Evolutionary conservation across 2,797 vertebrate species (phyloP).

Genomic region (Decapterus maruadsi): DNA sequence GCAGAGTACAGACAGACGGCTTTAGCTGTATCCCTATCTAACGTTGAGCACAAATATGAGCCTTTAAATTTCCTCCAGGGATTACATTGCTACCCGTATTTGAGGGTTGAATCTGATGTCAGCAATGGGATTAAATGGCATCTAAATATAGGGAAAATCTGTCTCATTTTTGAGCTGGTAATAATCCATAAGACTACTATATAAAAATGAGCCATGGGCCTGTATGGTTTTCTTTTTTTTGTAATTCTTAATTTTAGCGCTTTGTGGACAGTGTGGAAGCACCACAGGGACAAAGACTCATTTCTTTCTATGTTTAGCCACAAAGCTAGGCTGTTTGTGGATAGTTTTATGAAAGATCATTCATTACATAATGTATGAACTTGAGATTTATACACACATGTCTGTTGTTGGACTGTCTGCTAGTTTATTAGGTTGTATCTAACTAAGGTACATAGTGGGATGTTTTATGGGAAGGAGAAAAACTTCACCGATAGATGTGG

Average conservation of each 20-base stretch:
- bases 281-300: background rate
- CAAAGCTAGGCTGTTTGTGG: background rate
- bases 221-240: background rate
- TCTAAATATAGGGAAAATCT: constrained; percentile 10
- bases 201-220: background rate
- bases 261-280: background rate
- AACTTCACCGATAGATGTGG: background rate
- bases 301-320: background rate
- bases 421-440: background rate
- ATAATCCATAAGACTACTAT: background rate
- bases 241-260: background rate
- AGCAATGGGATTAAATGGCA: constrained; percentile 4
- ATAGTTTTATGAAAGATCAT: background rate
- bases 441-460: background rate
- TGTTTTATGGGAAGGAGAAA: background rate
- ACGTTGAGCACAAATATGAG: no score
- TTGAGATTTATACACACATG: background rate
- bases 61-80: background rate
- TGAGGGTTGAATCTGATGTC: constrained; percentile 3
- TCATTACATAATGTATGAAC: background rate
- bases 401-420: background rate
- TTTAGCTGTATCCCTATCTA: no score
- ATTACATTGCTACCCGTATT: constrained; percentile 22
- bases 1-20: no score
- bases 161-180: constrained; percentile 6